Percentiles rank a stretch among this genome's conserved stretches.
These are phyloP conservation scores for Scomber colias DNA, from an alignment of 2,113 vertebrate species.

Conservation along the genomic window DNA sequence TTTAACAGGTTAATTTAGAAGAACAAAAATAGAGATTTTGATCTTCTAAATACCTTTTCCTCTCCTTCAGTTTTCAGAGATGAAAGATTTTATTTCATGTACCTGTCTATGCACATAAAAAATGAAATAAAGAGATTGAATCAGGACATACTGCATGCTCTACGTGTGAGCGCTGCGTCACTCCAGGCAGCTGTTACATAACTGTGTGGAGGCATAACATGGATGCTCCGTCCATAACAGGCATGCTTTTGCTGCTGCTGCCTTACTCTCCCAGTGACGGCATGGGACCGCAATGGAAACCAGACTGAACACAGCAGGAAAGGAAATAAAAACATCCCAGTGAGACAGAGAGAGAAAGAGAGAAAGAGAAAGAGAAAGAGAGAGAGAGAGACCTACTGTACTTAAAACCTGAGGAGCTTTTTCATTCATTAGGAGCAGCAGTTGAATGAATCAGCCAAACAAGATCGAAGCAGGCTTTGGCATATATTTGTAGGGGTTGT, in stretches of 20 bases:
- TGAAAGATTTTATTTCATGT: background rate
- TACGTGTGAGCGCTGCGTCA: conserved; percentile 40
- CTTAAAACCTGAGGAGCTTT: conserved; percentile 3
- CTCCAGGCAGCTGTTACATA: conserved; percentile 49
- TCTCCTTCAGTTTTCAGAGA: background rate
- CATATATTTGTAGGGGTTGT: too few species aligned
- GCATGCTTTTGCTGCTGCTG: conserved; percentile 10
- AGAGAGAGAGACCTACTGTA: background rate
- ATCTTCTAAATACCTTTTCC: background rate
- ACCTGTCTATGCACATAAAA: background rate
- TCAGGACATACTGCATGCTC: background rate
- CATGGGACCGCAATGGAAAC: background rate
- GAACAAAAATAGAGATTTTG: background rate
- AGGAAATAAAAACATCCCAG: conserved; percentile 27
- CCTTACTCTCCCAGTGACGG: conserved; percentile 20
- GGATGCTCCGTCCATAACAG: conserved; percentile 51
- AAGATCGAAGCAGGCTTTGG: background rate
- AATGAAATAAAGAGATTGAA: conserved; percentile 12
- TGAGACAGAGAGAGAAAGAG: background rate
- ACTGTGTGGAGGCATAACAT: conserved; percentile 43
- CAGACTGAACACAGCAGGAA: conserved; percentile 3
- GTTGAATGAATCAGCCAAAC: background rate
- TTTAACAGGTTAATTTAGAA: background rate
- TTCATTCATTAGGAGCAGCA: background rate
- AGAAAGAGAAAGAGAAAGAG: background rate